Evolutionary conservation across 2,797 vertebrate genomes (phyloP), one percentile per base, ranked within the genome.

Genomic region (Todus mexicanus): DNA sequence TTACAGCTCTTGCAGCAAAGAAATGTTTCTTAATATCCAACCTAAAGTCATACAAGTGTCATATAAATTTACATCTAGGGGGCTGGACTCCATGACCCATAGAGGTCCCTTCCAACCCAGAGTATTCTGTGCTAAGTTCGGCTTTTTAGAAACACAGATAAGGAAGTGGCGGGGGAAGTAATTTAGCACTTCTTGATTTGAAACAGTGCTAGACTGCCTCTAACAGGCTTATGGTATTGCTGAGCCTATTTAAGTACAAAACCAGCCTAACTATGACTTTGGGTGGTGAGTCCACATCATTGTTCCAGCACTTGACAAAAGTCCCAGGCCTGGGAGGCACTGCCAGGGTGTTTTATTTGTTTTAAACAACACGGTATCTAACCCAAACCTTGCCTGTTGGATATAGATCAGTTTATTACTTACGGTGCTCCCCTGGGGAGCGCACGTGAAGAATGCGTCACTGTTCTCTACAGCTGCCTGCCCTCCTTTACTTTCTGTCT

Each of bases 281-380:
- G 2, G 14, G 38, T 19, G 20, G 11, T 0, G 3, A 53, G 33
- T 13, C 43, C 13, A 6, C 27, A 9, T 10, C 54, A 6, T 5
- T n/a, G 15, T 33, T 80, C 38, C 54, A 56, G 63, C 35, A 29
- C 38, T 31, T 29, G 5, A n/a, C 29, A 15, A 6, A 31, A 61
- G 72, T 19, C 42, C 71, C 66, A 48, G 75, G 51, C 72, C 68
- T 18, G 20, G 50, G 42, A 82, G 59, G 38, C 1, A 5, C 15
- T 69, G 61, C 54, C 10, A 18, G 29, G n/a, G 10, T 18, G n/a
- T 73, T 91, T 45, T 61, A 11, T 66, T 79, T 90, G 64, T 88
- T 90, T 57, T 40, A 61, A 73, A 42, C 42, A 73, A 27, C 3
- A 3, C 2, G 0, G 59, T 69, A 37, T 64, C 5, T 1, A 78